Percentiles rank a stretch among this genome's conserved stretches.
phyloP scores from a whole-genome alignment of 2,113 vertebrate genomes.

The Tringa solitaria region DNA sequence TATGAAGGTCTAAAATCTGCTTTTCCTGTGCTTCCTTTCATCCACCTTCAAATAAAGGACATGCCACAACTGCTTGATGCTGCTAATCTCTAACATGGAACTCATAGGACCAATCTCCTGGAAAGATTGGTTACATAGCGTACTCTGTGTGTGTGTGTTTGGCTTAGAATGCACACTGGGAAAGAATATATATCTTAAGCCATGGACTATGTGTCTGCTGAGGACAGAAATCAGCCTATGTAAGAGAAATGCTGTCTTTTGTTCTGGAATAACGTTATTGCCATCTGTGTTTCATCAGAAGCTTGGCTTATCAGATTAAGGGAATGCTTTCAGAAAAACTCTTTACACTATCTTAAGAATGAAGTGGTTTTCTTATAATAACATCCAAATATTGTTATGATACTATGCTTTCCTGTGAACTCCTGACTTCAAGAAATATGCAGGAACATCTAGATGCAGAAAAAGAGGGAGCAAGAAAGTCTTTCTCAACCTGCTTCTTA shows the following conservation, averaged over 20 bases:
- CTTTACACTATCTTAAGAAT: background rate
- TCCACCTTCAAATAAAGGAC: background rate
- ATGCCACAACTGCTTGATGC: background rate
- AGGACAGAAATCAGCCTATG: background rate
- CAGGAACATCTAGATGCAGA: background rate
- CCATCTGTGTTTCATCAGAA: slow-evolving; percentile 9
- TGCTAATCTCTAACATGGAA: background rate
- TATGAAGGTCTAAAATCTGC: background rate
- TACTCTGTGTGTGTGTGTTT: background rate
- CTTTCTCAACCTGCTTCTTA: background rate
- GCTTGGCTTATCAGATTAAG: background rate
- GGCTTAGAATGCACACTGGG: background rate
- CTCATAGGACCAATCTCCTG: background rate
- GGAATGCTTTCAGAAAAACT: background rate
- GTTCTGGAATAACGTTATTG: background rate
- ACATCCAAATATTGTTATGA: background rate
- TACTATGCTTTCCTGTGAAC: background rate
- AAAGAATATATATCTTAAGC: background rate
- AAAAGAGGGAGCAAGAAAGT: background rate
- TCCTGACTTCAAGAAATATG: background rate
- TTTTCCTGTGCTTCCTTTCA: background rate
- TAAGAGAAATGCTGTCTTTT: background rate
- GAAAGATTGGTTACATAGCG: background rate
- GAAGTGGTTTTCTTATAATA: background rate
- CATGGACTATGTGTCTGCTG: background rate